Conservation (phyloP, 2,797 vertebrate genomes). For the Sebastes minor region DNA sequence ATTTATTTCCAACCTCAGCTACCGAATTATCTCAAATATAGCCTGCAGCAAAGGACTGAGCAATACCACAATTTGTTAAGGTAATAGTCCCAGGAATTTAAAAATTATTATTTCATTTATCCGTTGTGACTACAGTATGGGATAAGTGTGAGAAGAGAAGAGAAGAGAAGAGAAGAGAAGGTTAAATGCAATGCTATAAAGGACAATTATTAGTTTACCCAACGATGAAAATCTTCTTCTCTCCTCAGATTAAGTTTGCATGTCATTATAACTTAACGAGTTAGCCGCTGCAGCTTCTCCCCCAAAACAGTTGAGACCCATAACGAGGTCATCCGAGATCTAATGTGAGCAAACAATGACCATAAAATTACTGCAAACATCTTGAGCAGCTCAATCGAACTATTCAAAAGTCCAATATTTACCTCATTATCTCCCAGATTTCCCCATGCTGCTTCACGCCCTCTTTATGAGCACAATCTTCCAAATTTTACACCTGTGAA, state of each 20-base stretch:
- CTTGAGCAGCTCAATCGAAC: conserved; percentile 49
- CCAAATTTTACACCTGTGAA: background rate
- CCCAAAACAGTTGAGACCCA: conserved; percentile 36
- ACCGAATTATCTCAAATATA: conserved; percentile 28
- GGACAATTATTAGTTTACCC: conserved; percentile 14
- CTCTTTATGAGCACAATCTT: background rate
- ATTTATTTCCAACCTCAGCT: conserved; percentile 21
- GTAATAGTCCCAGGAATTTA: conserved; percentile 31
- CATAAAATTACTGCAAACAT: conserved; percentile 67
- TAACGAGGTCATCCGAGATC: conserved; percentile 50
- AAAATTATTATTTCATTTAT: conserved; percentile 28
- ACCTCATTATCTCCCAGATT: conserved; percentile 56
- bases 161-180: conserved; percentile 1
- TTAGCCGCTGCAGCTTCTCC: conserved; percentile 2
- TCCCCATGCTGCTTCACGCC: background rate
- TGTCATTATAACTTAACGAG: conserved; percentile 32
- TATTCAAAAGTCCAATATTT: conserved; percentile 70
- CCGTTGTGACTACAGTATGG: background rate
- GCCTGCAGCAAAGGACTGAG: conserved; percentile 44
- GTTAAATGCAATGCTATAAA: conserved; percentile 6
- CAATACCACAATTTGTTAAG: conserved; percentile 44
- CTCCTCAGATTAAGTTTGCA: conserved; percentile 43
- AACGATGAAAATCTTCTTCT: background rate
- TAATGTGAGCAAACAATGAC: conserved; percentile 64
- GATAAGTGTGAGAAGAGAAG: conserved; percentile 2